Evolutionary conservation across 2,888 invertebrate species (phyloP), one percentile per base, ranked within the genome.

Genomic region (Teleiodes luculella): DNA sequence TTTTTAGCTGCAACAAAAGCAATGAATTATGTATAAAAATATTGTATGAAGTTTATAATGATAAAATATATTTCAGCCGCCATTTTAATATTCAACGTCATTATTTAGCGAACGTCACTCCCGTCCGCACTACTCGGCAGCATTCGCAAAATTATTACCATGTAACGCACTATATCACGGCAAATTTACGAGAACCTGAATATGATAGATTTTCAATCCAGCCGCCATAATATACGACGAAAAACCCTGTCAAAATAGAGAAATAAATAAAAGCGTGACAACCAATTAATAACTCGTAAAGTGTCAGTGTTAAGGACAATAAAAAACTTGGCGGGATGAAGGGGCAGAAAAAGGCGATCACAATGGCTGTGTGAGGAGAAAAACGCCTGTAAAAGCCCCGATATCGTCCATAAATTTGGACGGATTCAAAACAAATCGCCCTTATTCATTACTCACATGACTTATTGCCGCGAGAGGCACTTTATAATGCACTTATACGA

Each of bases 211-310:
- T 88, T 89, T 89, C 89, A 89, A 89, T 89, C 86, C 87, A 63
- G 75, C 77, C 78, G 70, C 77, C 77, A 77, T 82, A 80, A 85
- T 86, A 80, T 85, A 88, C 78, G 81, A 69, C 83, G 83, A 85
- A 86, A 87, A 86, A 86, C 77, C 75, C 74, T 82, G 84, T 86
- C 89, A 88, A 89, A 87, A 89, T 89, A 88, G 85, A 86, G 86
- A 86, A 85, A 89, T 88, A 88, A 89, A 90, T 87, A 87, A 86
- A 82, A 76, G 74, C 73, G 75, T 83, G 90, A 89, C 90, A 87
- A 83, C 84, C 88, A 89, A 90, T 90, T 90, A 90, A 90, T 90
- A 90, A 87, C 88, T 88, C 87, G 87, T 88, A 89, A 89, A 89
- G 80, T 83, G 87, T 87, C 87, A 87, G 75, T 83, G 83, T 79